Conservation (phyloP, 1,140 invertebrate species). For the Pseudoatta argentina region DNA sequence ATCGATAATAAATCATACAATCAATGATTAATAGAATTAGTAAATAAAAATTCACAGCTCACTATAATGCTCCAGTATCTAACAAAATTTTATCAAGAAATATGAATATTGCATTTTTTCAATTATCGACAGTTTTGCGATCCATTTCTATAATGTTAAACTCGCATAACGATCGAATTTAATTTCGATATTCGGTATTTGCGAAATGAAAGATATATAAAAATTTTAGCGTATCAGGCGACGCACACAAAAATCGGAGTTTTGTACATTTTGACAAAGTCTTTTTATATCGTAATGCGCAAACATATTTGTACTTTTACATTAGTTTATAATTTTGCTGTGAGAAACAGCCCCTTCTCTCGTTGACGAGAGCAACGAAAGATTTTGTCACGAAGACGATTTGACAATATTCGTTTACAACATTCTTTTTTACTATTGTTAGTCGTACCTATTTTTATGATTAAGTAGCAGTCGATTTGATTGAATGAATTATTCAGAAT, state of each 20-base stretch:
- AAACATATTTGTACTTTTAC: slow-evolving; percentile 16
- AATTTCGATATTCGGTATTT: slow-evolving; percentile 8
- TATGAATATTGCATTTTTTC: background rate
- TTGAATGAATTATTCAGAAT: background rate
- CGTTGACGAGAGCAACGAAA: slow-evolving; percentile 21
- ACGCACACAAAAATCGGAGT: slow-evolving; percentile 66
- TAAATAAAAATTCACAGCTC: slow-evolving; percentile 11
- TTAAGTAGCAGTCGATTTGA: background rate
- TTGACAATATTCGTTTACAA: slow-evolving; percentile 21
- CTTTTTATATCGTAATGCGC: slow-evolving; percentile 55
- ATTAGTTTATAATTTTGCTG: slow-evolving; percentile 25
- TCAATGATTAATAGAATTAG: background rate
- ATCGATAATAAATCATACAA: slow-evolving; percentile 4
- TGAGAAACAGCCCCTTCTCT: slow-evolving; percentile 6
- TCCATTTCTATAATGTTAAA: background rate
- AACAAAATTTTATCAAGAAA: slow-evolving; percentile 11
- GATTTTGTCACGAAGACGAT: slow-evolving; percentile 8
- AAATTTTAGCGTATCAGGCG: slow-evolving; percentile 26
- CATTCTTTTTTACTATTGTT: slow-evolving; percentile 12
- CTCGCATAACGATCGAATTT: background rate
- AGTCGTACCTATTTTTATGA: slow-evolving; percentile 6
- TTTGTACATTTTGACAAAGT: slow-evolving; percentile 62
- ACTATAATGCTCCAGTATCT: background rate
- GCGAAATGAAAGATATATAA: background rate
- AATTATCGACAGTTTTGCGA: background rate